Conservation (phyloP, 64 coral and sea anemone species). For the Actinia equina region DNA sequence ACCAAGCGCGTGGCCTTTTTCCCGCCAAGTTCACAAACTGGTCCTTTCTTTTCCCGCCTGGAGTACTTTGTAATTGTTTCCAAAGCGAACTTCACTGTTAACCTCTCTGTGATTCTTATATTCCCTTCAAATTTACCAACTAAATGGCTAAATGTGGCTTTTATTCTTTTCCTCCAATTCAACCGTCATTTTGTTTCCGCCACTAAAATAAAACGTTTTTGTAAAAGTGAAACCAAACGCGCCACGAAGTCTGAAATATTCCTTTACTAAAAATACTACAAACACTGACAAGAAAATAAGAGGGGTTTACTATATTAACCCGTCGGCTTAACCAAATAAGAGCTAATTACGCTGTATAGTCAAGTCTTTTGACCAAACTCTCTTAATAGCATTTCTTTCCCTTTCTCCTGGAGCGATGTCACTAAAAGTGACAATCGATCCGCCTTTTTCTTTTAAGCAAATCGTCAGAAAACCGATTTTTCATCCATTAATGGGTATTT, state of each 20-base stretch:
- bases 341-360: not conserved
- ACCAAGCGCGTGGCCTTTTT: not conserved
- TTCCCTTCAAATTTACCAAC: not conserved
- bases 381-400: not conserved
- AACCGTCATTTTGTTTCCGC: not conserved
- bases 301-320: not conserved
- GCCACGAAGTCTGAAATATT: not conserved
- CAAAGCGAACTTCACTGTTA: not conserved
- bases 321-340: not conserved
- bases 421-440: not conserved
- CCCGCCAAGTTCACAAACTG: not conserved
- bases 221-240: not conserved
- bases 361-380: not conserved
- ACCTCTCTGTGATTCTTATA: not conserved
- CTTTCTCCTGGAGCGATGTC: not conserved
- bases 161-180: not conserved
- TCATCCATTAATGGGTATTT: not conserved
- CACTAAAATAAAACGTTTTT: constrained; percentile 7
- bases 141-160: not conserved
- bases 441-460: constrained; percentile 13
- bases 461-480: not conserved
- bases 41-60: too few species aligned
- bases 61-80: not conserved
- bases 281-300: not conserved
- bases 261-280: not conserved